These are phyloP conservation scores for Lophotriccus pileatus DNA, from an alignment of 2,797 vertebrate genomes.

Conservation along the genomic window DNA sequence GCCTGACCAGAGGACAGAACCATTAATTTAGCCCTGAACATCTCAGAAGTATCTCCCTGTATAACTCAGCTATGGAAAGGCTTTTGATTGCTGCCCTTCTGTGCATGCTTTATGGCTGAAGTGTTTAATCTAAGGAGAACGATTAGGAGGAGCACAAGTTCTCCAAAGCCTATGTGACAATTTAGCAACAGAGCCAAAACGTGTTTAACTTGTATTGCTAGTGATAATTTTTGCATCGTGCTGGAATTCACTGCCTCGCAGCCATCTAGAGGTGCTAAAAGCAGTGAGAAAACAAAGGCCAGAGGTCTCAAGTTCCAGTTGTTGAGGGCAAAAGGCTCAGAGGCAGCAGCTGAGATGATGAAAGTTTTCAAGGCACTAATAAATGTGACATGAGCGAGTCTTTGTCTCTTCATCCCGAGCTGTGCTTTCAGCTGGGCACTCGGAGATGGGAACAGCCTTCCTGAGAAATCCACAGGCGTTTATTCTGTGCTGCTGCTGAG, in stretches of 20 bases:
- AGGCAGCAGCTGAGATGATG: background rate
- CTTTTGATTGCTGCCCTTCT: background rate
- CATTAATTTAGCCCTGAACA: background rate
- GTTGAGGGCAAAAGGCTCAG: background rate
- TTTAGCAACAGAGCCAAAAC: background rate
- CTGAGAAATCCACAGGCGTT: background rate
- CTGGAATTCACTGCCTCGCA: background rate
- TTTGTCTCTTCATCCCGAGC: background rate
- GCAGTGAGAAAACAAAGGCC: background rate
- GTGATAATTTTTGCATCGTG: background rate
- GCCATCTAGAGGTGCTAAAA: background rate
- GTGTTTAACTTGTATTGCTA: background rate
- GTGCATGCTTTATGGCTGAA: background rate
- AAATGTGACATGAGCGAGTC: fast-evolving
- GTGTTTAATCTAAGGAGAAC: background rate
- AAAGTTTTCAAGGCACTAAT: background rate
- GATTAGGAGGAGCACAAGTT: background rate
- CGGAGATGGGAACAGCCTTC: background rate
- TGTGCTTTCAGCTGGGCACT: background rate
- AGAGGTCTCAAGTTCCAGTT: background rate
- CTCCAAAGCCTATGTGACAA: background rate
- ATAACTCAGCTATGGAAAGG: background rate
- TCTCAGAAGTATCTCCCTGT: background rate
- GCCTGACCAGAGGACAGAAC: background rate
- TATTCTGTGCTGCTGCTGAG: background rate